Base-by-base conservation (phyloP, 2,797 vertebrate species). In the Euthynnus affinis region DNA sequence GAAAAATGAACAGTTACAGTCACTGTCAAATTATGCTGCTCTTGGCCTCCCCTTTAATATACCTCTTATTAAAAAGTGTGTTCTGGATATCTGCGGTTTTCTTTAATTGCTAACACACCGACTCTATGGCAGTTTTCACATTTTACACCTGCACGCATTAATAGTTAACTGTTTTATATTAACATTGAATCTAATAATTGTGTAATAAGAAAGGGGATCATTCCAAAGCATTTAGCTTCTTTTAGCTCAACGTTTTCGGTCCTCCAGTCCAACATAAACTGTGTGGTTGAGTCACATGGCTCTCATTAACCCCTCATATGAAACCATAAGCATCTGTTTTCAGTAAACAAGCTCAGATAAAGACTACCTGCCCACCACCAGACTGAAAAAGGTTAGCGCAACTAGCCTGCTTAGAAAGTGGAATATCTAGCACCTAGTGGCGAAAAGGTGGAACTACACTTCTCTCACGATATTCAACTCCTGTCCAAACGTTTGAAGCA, bases 41-140 rank as follows among this genome's bases (percentile, higher is more conserved):
- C 20, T 73, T 76, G 17, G 62, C 63, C 51, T 71, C 55, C 32
- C 32, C 18, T 75, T 55, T 53, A 67, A 67, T 62, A 44, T 32
- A 62, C 51, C 40, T 71, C 18, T 69, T 71, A 42, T 75, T 84
- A 58, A 17, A 27, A 44, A 74, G 48, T 72, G 27, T n/a, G 17
- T 27, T 32, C 52, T 53, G 40, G 46, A 76, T 74, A 34, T 71
- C 62, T 74, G 71, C 13, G 60, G 63, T 58, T 82, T 71, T 18
- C 32, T 60, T 65, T 60, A 59, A 66, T 63, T 53, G 72, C 72
- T 46, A 52, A 60, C 71, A 51, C 13, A 29, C 57, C 29, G 44
- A 1, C 29, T 73, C 23, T 18, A 0, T 63, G 34, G 56, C 44
- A 61, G 62, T 23, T 67, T 55, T 76, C 20, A 40, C n/a, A 32